Base-by-base conservation (phyloP, 2,113 vertebrate genomes). In the Ivindomyrus marchei region DNA sequence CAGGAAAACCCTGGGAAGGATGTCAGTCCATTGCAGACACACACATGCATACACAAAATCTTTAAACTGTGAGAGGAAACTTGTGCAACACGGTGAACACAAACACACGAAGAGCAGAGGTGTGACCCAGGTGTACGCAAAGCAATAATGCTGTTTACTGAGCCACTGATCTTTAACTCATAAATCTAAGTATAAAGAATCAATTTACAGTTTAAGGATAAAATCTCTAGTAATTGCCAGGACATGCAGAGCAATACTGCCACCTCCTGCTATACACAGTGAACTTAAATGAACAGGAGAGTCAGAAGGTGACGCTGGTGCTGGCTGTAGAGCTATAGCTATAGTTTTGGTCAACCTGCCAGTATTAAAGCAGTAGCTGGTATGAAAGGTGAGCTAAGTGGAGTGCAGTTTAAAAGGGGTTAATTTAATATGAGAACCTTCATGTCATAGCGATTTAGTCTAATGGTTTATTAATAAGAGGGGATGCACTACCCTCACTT, bases 161-260 rank as follows among this genome's bases (percentile, higher is more conserved):
- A 27, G 84, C 84, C 84, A n/a, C 24, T 50, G 19, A n/a, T 17
- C 15, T 9, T 42, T 84, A 42, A 84, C 17, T 74, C 6, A n/a
- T 47, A 21, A 85, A 85, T 9, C 39, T 24, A 45, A 45, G 47
- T 85, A 85, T 85, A n/a, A 85, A 24, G 39, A 45, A 85, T 85
- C n/a, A 2, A 50, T 50, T 49, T 47, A 86, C 7, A 27, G 24
- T n/a, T 9, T 46, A 50, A 86, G 10, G 21, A 85, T 49, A 47
- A 47, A 74, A 74, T 49, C n/a, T 86, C 45, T 47, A 85, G 39
- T 15, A 47, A 49, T n/a, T 86, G 24, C n/a, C 42, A 86, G 84
- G 45, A 86, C 45, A 49, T 47, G 45, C 42, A 86, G 47, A 86
- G 47, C 17, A 86, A 86, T 86, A 49, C 84, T 86, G 84, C 84